A percentile compares a stretch with the other conserved stretches of the same genome.
Conservation (phyloP, 2,797 vertebrate species). For the Ibycter americanus region DNA sequence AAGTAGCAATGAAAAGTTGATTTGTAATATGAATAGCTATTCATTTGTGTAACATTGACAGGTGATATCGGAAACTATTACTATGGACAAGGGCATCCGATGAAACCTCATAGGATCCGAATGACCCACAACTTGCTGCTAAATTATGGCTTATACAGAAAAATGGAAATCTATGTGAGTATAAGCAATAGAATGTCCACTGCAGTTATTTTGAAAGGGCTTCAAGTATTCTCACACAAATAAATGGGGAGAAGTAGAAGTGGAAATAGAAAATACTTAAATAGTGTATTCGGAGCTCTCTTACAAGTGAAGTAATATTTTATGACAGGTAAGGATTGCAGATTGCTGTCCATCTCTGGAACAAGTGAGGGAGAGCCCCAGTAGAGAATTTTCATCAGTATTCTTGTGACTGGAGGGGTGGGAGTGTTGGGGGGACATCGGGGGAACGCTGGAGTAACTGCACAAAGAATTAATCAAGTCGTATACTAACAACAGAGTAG, state of each 20-base stretch:
- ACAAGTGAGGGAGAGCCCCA: background rate
- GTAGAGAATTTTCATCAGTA: background rate
- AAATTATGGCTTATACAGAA: constrained; percentile 96
- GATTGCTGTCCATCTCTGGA: background rate
- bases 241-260: background rate
- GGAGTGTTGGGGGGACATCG: background rate
- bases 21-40: background rate
- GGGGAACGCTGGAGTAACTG: background rate
- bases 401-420: background rate
- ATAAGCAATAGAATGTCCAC: background rate
- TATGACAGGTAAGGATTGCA: background rate
- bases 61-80: constrained; percentile 94
- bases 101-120: constrained; percentile 94
- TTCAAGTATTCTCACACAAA: background rate
- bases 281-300: background rate
- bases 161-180: constrained; percentile 97
- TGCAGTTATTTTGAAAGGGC: background rate
- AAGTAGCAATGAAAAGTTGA: background rate
- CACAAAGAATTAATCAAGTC: background rate
- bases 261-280: background rate
- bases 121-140: constrained; percentile 97
- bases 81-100: constrained; percentile 93
- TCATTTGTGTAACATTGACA: constrained; percentile 67
- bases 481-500: background rate
- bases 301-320: background rate